Conservation (phyloP, 1,140 invertebrate genomes). For the Mycetomoellerius zeteki region DNA sequence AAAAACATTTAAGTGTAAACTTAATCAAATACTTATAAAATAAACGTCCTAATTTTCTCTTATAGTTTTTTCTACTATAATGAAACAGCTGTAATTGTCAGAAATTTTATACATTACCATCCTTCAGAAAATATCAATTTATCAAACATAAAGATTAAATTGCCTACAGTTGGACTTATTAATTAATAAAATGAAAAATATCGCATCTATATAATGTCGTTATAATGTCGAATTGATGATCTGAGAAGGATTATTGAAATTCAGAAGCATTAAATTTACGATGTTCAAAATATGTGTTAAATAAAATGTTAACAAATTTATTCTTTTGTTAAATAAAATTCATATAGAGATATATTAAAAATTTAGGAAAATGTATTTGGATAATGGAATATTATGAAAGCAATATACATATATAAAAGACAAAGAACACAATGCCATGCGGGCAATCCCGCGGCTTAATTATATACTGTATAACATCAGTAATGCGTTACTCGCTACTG, state of each 20-base stretch:
- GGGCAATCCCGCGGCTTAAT: background rate
- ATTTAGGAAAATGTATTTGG: background rate
- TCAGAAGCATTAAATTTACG: background rate
- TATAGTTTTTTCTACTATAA: background rate
- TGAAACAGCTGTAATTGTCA: background rate
- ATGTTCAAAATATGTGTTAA: background rate
- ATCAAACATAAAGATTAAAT: constrained; percentile 29
- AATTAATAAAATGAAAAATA: constrained; percentile 1
- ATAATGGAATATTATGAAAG: background rate
- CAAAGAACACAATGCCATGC: background rate
- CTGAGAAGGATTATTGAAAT: background rate
- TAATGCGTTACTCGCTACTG: background rate
- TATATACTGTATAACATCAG: background rate
- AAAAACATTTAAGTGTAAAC: background rate
- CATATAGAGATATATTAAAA: background rate
- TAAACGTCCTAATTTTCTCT: constrained; percentile 9
- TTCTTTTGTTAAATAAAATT: no score
- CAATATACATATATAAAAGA: background rate
- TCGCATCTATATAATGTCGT: background rate
- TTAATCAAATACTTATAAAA: background rate
- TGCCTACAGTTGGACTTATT: background rate
- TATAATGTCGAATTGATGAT: constrained; percentile 13
- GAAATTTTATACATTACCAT: constrained; percentile 2
- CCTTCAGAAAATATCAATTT: background rate
- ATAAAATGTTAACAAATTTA: background rate